These are phyloP conservation scores for Polydrusus tereticollis DNA, from an alignment of 2,888 invertebrate species.

Conservation along the genomic window DNA sequence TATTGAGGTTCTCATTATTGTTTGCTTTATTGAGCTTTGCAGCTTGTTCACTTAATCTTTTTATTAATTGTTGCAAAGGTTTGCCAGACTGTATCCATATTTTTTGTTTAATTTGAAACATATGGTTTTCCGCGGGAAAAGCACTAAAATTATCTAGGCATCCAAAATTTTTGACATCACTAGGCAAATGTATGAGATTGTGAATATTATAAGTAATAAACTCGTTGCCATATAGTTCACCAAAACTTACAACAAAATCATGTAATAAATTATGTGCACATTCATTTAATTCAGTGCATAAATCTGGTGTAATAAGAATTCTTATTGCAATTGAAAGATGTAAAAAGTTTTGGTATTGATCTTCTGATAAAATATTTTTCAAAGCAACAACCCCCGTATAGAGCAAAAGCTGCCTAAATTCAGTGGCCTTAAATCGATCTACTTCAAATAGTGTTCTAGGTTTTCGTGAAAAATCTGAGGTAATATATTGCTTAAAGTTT, in stretches of 20 bases:
- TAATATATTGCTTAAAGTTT: background rate
- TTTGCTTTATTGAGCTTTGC: background rate
- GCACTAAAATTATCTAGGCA: conserved; percentile 52
- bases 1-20: background rate
- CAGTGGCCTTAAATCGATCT: conserved; percentile 17
- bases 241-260: conserved; percentile 47
- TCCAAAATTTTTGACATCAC: conserved; percentile 50
- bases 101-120: conserved; percentile 47
- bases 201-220: conserved; percentile 53
- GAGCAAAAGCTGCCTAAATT: conserved; percentile 17
- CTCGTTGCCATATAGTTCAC: conserved; percentile 50
- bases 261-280: conserved; percentile 50
- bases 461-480: conserved; percentile 14
- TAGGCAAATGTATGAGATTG: conserved; percentile 51
- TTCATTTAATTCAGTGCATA: conserved; percentile 37
- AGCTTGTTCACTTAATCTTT: conserved; percentile 32
- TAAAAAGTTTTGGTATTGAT: conserved; percentile 49
- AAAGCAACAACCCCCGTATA: conserved; percentile 52
- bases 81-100: conserved; percentile 45
- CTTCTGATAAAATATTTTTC: conserved; percentile 46
- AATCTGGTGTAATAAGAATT: conserved; percentile 43
- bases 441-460: conserved; percentile 6
- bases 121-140: conserved; percentile 49
- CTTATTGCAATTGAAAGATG: conserved; percentile 47
- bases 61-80: conserved; percentile 41